These are phyloP conservation scores for Elgonia sp. DNA, from an alignment of 2,888 invertebrate genomes.

Conservation along the genomic window DNA sequence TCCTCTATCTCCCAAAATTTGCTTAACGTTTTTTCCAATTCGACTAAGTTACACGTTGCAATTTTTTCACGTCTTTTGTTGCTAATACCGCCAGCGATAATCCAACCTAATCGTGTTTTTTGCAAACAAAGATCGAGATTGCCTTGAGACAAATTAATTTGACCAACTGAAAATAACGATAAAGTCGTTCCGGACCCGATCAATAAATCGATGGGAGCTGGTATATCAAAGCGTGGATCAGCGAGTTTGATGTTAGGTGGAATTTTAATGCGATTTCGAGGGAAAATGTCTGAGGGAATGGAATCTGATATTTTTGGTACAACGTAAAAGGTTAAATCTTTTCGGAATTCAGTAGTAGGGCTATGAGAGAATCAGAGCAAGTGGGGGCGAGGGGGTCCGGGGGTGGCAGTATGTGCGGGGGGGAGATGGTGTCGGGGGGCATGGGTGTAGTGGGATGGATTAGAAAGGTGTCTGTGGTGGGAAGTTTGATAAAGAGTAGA, in stretches of 20 bases:
- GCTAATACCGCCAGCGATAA: background rate
- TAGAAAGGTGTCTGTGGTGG: too few species aligned
- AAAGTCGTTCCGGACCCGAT: slow-evolving; percentile 23
- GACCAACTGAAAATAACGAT: slow-evolving; percentile 29
- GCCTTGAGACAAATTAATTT: slow-evolving; percentile 7
- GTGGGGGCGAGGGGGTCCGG: too few species aligned
- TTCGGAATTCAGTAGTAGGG: background rate
- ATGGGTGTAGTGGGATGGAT: too few species aligned
- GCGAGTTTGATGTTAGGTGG: slow-evolving; percentile 19
- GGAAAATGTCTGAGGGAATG: slow-evolving; percentile 16
- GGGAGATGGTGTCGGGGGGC: too few species aligned
- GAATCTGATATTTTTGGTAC: background rate
- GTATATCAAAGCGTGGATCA: slow-evolving; percentile 22
- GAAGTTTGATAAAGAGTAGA: too few species aligned
- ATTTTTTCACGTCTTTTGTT: too few species aligned
- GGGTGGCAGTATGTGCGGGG: too few species aligned
- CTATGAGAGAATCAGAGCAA: too few species aligned
- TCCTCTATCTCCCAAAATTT: slow-evolving; percentile 15
- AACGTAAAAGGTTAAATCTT: slow-evolving; percentile 2
- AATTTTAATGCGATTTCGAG: background rate
- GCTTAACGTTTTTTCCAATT: too few species aligned
- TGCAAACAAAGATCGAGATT: slow-evolving; percentile 1
- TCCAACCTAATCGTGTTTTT: slow-evolving; percentile 13
- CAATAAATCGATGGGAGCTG: slow-evolving; percentile 11
- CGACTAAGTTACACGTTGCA: too few species aligned